A percentile compares a stretch with the other conserved stretches of the same genome.
Evolutionary conservation across 1,140 invertebrate genomes (phyloP).

Genomic region (Nymphalis io): DNA sequence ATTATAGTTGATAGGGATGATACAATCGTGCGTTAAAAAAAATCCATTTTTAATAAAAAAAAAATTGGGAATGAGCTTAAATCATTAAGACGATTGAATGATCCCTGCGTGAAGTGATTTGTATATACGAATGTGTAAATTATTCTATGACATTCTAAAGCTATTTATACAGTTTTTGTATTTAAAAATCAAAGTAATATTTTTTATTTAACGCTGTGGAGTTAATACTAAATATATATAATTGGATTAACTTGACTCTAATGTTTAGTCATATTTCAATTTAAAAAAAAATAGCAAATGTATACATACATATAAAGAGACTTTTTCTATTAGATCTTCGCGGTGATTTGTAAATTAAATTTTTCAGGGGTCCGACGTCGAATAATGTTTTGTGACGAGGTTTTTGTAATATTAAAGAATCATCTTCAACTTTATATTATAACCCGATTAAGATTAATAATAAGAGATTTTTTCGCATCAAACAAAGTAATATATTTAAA

Average conservation of each 20-base stretch:
- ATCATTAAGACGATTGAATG: constrained; percentile 19
- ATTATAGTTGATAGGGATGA: constrained; percentile 37
- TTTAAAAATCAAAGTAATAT: constrained; percentile 25
- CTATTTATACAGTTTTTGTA: constrained; percentile 35
- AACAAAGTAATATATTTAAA: too few relatives aligned
- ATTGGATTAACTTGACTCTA: background rate
- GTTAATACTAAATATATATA: constrained; percentile 3
- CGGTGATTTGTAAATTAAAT: constrained; percentile 18
- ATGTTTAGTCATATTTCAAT: background rate
- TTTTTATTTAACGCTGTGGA: constrained; percentile 11
- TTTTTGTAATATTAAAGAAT: too few relatives aligned
- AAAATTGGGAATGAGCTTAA: constrained; percentile 12
- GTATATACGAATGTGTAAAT: constrained; percentile 29
- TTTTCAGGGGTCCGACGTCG: constrained; percentile 1
- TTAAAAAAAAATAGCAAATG: background rate
- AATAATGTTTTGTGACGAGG: too few relatives aligned
- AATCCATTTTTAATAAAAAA: constrained; percentile 1
- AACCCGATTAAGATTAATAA: too few relatives aligned
- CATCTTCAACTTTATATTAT: too few relatives aligned
- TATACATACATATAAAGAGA: background rate
- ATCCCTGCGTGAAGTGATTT: constrained; percentile 27
- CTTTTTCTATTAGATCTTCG: constrained; percentile 28
- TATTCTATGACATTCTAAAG: constrained; percentile 24
- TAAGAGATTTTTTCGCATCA: too few relatives aligned
- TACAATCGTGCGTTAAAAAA: constrained; percentile 25